These are phyloP conservation scores for Frieseomelitta varia DNA, from an alignment of 1,140 invertebrate species.

Conservation along the genomic window DNA sequence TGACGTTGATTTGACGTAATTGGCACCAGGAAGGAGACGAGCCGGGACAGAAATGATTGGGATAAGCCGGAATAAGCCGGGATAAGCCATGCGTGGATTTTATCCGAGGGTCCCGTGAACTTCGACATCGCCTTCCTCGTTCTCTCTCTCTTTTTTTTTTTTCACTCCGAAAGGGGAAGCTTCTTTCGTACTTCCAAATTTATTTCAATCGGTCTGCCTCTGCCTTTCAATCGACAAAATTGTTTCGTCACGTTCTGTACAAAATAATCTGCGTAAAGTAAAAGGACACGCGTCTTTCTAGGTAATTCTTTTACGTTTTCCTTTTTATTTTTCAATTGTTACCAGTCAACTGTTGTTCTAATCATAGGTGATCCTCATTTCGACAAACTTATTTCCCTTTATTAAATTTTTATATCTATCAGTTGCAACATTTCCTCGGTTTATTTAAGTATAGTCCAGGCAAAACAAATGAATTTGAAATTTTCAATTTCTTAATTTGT, in stretches of 20 bases:
- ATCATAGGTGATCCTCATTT: no score
- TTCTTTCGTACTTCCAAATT: not conserved
- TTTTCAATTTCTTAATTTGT: no score
- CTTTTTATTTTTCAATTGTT: not conserved
- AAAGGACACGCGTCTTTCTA: no score
- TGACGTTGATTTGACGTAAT: constrained; percentile 82
- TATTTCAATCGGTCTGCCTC: not conserved
- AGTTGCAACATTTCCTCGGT: no score
- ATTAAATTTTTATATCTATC: no score
- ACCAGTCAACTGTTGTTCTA: no score
- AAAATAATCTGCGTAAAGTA: not conserved
- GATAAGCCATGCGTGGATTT: constrained; percentile 79
- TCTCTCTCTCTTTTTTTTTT: not conserved
- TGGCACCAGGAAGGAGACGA: constrained; percentile 79
- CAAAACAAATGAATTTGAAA: no score
- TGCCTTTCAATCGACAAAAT: not conserved
- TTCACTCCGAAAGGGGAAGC: not conserved
- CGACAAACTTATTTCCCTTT: no score
- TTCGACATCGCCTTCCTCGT: constrained; percentile 3
- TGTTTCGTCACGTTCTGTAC: not conserved
- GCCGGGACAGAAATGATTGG: constrained; percentile 80
- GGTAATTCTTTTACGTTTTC: not conserved
- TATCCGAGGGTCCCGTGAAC: constrained; percentile 43
- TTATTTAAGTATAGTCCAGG: no score
- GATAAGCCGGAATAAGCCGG: constrained; percentile 81